A percentile compares a stretch with the other conserved stretches of the same genome.
These are phyloP conservation scores for Mycetomoellerius zeteki DNA, from an alignment of 1,140 invertebrate species.

Conservation along the genomic window DNA sequence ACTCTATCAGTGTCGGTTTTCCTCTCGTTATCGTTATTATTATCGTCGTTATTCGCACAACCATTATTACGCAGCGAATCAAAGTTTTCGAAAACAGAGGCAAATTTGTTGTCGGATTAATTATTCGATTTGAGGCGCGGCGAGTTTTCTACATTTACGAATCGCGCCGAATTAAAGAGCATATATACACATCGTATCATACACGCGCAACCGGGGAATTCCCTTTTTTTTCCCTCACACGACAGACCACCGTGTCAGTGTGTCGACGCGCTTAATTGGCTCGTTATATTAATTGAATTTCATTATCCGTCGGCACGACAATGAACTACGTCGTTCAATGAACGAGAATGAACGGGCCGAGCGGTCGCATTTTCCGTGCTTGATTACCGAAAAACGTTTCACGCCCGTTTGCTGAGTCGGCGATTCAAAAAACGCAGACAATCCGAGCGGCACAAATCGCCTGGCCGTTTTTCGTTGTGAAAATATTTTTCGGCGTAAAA, in stretches of 20 bases:
- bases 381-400: conserved; percentile 72
- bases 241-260: conserved; percentile 74
- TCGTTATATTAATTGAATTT: conserved; percentile 84
- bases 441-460: conserved; percentile 69
- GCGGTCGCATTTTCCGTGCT: conserved; percentile 64
- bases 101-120: conserved; percentile 62
- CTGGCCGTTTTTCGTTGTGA: conserved; percentile 20
- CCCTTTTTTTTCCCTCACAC: conserved; percentile 51
- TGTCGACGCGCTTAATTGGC: conserved; percentile 79
- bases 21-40: conserved; percentile 61
- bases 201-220: conserved; percentile 41
- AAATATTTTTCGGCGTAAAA: conserved; percentile 69
- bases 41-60: conserved; percentile 56
- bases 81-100: conserved; percentile 56
- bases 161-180: conserved; percentile 59
- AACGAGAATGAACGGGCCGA: conserved; percentile 72
- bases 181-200: not conserved
- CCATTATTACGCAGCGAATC: conserved; percentile 45
- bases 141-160: conserved; percentile 61
- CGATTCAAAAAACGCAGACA: conserved; percentile 72
- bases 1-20: conserved; percentile 32
- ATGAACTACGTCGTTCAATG: conserved; percentile 65
- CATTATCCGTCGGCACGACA: conserved; percentile 70
- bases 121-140: conserved; percentile 65
- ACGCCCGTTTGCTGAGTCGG: conserved; percentile 45